Conservation (phyloP, 2,113 vertebrate species). For the Thalassoma bifasciatum region DNA sequence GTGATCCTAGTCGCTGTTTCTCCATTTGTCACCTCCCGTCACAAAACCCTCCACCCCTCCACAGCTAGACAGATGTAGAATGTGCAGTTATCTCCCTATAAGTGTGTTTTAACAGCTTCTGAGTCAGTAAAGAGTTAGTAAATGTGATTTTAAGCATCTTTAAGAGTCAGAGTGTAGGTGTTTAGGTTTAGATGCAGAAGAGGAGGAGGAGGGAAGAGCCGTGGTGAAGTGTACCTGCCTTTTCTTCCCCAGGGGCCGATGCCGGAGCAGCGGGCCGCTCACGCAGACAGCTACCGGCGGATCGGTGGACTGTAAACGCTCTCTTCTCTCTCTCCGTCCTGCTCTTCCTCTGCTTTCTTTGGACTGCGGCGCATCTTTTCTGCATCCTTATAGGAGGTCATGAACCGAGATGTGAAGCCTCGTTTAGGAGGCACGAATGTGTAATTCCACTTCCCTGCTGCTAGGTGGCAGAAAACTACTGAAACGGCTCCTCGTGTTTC, state of each 20-base stretch:
- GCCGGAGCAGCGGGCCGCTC: constrained; percentile 90
- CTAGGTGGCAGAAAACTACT: constrained; percentile 61
- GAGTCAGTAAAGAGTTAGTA: no score
- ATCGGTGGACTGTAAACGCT: constrained; percentile 90
- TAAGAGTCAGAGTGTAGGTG: not conserved
- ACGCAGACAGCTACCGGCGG: constrained; percentile 92
- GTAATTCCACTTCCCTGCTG: constrained; percentile 47
- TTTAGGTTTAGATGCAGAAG: constrained; percentile 1
- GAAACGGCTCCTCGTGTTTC: constrained; percentile 10
- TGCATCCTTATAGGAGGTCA: constrained; percentile 45
- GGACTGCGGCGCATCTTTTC: constrained; percentile 10
- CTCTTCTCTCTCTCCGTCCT: constrained; percentile 11
- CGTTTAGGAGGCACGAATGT: constrained; percentile 39
- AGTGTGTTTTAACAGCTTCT: not conserved
- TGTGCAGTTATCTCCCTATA: not conserved
- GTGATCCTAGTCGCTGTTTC: constrained; percentile 11
- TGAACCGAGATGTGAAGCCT: constrained; percentile 21
- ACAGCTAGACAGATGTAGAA: not conserved
- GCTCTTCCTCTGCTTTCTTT: constrained; percentile 28
- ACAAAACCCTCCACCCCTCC: constrained; percentile 7
- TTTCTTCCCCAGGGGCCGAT: constrained; percentile 89
- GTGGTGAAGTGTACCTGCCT: constrained; percentile 92
- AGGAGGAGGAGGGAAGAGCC: constrained; percentile 49
- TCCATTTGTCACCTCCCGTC: not conserved
- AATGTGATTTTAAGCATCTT: no score